Evolutionary conservation across 2,888 invertebrate genomes (phyloP).

Genomic region (Metopia argyrocephala): DNA sequence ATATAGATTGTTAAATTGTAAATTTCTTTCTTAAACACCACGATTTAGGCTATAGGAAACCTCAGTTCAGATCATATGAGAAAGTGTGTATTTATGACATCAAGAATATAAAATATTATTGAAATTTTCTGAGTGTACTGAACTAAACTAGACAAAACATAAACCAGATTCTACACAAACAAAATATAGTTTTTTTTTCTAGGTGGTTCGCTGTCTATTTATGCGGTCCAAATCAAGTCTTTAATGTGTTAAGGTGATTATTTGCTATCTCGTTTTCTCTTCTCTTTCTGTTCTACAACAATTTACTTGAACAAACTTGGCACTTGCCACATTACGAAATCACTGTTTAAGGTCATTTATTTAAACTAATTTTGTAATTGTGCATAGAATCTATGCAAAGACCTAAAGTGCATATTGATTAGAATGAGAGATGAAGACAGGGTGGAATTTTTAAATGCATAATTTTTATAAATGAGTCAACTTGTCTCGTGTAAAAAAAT

Average conservation of each 20-base stretch:
- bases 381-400: not conserved
- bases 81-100: not conserved
- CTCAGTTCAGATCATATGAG: too few relatives aligned
- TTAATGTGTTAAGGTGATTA: not conserved
- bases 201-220: not conserved
- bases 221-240: conserved; percentile 17
- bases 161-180: not conserved
- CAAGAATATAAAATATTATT: not conserved
- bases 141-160: conserved; percentile 31
- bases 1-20: too few relatives aligned
- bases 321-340: conserved; percentile 71
- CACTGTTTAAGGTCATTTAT: conserved; percentile 74
- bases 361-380: conserved; percentile 69
- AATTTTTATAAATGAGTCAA: conserved; percentile 66
- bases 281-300: not conserved
- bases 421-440: not conserved
- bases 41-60: too few relatives aligned
- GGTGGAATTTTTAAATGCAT: not conserved
- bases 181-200: not conserved
- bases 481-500: conserved; percentile 60
- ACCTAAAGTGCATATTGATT: not conserved
- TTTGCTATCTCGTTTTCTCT: not conserved
- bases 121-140: not conserved
- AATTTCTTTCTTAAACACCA: too few relatives aligned
- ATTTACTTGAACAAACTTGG: conserved; percentile 18